Percentiles rank a stretch among this genome's conserved stretches.
These are phyloP conservation scores for Gortyna flavago DNA, from an alignment of 2,888 invertebrate genomes.

Conservation along the genomic window DNA sequence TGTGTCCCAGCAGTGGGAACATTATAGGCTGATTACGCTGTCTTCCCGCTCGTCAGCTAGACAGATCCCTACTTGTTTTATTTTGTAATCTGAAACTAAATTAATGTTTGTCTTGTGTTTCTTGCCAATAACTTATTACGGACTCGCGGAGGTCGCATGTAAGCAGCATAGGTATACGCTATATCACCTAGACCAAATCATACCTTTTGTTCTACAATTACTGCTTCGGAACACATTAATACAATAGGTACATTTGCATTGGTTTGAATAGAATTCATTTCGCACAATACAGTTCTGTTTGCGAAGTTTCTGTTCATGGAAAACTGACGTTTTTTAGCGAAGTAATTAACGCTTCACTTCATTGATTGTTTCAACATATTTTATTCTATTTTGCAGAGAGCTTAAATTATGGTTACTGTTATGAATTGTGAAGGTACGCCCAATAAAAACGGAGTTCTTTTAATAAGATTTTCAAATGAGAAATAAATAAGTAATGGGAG, in stretches of 20 bases:
- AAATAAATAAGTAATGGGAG: too few species aligned
- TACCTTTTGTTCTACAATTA: constrained; percentile 11
- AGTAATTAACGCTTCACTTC: constrained; percentile 31
- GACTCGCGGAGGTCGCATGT: neutral
- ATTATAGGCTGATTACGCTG: neutral
- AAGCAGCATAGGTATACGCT: neutral
- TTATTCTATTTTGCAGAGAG: constrained; percentile 12
- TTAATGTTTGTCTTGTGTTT: neutral
- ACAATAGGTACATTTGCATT: constrained; percentile 32
- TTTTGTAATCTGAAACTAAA: neutral
- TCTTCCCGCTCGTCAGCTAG: neutral
- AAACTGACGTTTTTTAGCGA: constrained; percentile 26
- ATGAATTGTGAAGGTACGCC: neutral
- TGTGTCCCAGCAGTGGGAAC: neutral
- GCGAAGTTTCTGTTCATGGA: constrained; percentile 5
- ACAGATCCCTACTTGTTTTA: neutral
- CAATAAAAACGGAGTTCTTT: neutral
- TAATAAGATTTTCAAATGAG: neutral
- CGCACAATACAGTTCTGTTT: constrained; percentile 21
- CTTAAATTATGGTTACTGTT: neutral
- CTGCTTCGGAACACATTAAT: constrained; percentile 7
- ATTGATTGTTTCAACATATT: constrained; percentile 10
- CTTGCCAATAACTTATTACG: neutral
- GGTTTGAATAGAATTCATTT: constrained; percentile 31
- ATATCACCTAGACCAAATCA: neutral